A percentile compares a stretch with the other conserved stretches of the same genome.
Conservation (phyloP, 2,888 invertebrate genomes). For the Mesodorylaimus sp. region DNA sequence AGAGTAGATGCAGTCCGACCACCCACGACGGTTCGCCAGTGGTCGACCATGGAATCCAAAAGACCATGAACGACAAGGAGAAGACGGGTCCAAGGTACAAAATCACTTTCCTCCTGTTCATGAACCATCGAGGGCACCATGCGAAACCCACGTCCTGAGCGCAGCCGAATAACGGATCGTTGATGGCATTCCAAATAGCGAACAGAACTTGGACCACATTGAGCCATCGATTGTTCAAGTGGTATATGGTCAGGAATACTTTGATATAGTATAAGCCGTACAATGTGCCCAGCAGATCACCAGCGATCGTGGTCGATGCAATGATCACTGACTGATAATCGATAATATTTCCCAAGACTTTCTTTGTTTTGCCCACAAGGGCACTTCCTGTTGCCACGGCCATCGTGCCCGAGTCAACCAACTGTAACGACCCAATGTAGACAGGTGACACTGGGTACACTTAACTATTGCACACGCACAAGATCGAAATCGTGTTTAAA, state of each 20-base stretch:
- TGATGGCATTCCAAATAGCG: constrained; percentile 36
- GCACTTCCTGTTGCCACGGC: too few species aligned
- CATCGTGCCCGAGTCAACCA: too few species aligned
- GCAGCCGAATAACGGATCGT: constrained; percentile 37
- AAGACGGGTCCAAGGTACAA: constrained; percentile 32
- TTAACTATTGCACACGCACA: too few species aligned
- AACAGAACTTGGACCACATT: constrained; percentile 33
- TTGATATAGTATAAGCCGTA: constrained; percentile 37
- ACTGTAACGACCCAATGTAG: too few species aligned
- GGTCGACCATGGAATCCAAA: constrained; percentile 32
- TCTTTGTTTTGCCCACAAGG: too few species aligned
- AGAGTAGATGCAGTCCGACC: constrained; percentile 27
- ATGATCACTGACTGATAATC: too few species aligned
- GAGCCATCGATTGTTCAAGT: constrained; percentile 34
- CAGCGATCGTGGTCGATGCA: too few species aligned
- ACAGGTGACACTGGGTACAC: too few species aligned
- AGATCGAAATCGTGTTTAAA: too few species aligned
- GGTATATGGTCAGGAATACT: constrained; percentile 33
- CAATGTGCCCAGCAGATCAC: constrained; percentile 26
- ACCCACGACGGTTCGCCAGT: constrained; percentile 20
- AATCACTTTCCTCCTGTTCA: constrained; percentile 31
- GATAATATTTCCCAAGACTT: too few species aligned
- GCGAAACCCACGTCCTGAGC: constrained; percentile 23
- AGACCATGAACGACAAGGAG: constrained; percentile 30
- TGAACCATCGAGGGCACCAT: constrained; percentile 20